Percentiles rank a stretch among this genome's conserved stretches.
Evolutionary conservation across 2,888 invertebrate genomes (phyloP).

Genomic region (Timema podura): DNA sequence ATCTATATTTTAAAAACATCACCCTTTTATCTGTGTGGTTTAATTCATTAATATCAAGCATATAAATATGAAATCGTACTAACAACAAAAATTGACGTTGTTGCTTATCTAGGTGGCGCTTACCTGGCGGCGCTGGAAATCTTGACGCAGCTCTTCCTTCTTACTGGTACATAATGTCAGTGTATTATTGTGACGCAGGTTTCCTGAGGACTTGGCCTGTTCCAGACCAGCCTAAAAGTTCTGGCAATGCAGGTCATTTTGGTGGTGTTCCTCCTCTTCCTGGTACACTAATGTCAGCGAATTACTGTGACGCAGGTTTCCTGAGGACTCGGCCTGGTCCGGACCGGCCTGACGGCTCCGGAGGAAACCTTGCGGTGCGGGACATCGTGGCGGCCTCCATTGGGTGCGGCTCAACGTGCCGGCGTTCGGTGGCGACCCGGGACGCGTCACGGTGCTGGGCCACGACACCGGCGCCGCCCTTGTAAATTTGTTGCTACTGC

Average conservation of each 20-base stretch:
- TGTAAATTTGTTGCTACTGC: conserved; percentile 76
- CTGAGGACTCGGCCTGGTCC: conserved; percentile 49
- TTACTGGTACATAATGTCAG: background rate
- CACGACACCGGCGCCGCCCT: conserved; percentile 85
- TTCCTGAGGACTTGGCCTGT: conserved; percentile 53
- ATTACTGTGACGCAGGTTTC: conserved; percentile 49
- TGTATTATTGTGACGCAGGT: conserved; percentile 45
- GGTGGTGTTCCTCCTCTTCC: conserved; percentile 50
- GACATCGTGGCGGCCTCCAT: conserved; percentile 76
- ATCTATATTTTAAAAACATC: too few species aligned
- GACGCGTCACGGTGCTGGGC: conserved; percentile 74
- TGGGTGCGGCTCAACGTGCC: conserved; percentile 82
- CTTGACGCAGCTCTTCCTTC: background rate
- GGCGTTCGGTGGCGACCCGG: conserved; percentile 85
- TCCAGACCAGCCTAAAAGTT: conserved; percentile 34
- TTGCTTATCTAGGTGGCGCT: too few species aligned
- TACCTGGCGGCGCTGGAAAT: background rate
- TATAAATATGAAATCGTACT: too few species aligned
- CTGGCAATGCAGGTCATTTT: conserved; percentile 74
- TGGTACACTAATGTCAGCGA: background rate
- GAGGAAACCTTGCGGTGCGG: conserved; percentile 67
- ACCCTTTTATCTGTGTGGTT: too few species aligned
- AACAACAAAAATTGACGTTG: too few species aligned
- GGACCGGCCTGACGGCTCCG: conserved; percentile 34
- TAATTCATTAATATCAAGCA: too few species aligned